These are phyloP conservation scores for Cichladusa arquata DNA, from an alignment of 2,113 vertebrate species.

Conservation along the genomic window DNA sequence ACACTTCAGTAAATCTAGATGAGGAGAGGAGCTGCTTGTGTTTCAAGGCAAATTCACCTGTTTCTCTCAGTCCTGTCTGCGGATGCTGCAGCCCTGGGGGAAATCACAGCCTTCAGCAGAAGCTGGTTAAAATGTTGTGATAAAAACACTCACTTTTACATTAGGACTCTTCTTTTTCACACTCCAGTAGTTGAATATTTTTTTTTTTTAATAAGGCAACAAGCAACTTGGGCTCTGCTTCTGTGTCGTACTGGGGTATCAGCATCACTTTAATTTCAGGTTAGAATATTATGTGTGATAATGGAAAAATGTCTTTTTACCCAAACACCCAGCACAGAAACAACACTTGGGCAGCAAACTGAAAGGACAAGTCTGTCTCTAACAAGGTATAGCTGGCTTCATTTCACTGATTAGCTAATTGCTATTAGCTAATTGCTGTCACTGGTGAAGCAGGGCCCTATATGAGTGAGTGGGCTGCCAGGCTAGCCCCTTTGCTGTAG, in stretches of 20 bases:
- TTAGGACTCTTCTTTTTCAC: too few species aligned
- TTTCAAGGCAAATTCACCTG: not conserved
- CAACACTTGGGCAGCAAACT: not conserved
- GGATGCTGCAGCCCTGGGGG: not conserved
- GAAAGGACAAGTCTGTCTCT: not conserved
- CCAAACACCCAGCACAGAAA: not conserved
- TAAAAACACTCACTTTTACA: not conserved
- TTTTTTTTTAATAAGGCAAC: not conserved
- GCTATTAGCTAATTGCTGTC: conserved; percentile 11
- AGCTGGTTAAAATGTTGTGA: not conserved
- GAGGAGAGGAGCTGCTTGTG: not conserved
- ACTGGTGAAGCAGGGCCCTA: not conserved
- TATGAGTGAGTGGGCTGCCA: not conserved
- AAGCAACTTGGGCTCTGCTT: not conserved
- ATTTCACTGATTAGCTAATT: conserved; percentile 16
- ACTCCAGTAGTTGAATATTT: not conserved
- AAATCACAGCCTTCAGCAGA: not conserved
- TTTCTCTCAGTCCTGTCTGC: not conserved
- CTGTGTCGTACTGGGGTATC: not conserved
- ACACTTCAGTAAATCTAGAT: not conserved
- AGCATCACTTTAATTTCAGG: not conserved
- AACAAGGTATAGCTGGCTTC: not conserved
- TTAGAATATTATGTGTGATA: not conserved
- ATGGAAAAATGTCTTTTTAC: not conserved
- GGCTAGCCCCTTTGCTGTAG: fast-evolving